These are phyloP conservation scores for Scartelaos histophorus DNA, from an alignment of 2,113 vertebrate species.

Conservation along the genomic window DNA sequence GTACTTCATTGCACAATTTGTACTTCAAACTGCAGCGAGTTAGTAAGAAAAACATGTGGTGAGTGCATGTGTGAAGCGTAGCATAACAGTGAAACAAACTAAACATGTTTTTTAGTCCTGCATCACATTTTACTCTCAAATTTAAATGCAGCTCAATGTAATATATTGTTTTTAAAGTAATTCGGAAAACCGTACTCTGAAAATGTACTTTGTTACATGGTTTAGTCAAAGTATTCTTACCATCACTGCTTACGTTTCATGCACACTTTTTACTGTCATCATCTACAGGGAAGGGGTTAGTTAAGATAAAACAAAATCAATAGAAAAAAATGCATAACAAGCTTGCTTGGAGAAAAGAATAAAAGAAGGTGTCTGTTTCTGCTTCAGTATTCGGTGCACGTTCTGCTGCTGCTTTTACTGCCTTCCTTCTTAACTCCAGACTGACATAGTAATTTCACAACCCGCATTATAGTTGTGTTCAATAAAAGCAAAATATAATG, in stretches of 20 bases:
- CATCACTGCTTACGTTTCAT: neutral
- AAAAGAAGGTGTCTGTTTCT: neutral
- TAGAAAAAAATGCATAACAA: neutral
- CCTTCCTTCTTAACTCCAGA: conserved; percentile 1
- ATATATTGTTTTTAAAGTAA: too few species aligned
- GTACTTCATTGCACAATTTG: too few species aligned
- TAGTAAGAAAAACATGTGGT: too few species aligned
- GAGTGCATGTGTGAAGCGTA: too few species aligned
- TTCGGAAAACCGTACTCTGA: too few species aligned
- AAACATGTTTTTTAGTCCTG: too few species aligned
- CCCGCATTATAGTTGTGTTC: neutral
- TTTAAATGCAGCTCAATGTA: too few species aligned
- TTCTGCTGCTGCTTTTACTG: neutral
- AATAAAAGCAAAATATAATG: neutral
- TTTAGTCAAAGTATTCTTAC: too few species aligned
- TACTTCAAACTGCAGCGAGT: too few species aligned
- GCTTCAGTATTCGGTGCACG: neutral
- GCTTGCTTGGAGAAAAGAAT: neutral
- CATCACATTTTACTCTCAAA: too few species aligned
- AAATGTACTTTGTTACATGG: too few species aligned
- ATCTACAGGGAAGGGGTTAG: neutral
- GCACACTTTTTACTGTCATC: neutral
- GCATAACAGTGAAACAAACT: too few species aligned
- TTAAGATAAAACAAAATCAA: neutral
- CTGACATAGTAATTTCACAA: neutral